phyloP scores from a whole-genome alignment of 30 jellyfish, hydroid and myxozoan species.

The Chironex yamaguchii region DNA sequence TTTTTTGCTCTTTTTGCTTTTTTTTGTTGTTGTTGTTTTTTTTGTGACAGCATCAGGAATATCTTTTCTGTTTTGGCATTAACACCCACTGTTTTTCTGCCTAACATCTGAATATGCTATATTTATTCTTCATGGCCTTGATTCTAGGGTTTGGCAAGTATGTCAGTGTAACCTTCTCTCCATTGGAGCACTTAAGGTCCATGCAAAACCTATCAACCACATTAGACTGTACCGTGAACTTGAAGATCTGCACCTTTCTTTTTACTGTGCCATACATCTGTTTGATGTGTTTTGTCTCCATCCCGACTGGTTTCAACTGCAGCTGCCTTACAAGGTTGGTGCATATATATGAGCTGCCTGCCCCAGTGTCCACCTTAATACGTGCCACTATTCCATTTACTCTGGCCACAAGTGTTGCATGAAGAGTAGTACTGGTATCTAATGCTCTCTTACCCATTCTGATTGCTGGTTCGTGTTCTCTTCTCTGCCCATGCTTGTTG shows the following conservation, averaged over 20 bases:
- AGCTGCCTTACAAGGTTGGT: slow-evolving; percentile 10
- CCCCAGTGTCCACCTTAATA: slow-evolving; percentile 7
- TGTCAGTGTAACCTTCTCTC: slow-evolving; percentile 28
- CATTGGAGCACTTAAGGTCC: slow-evolving; percentile 15
- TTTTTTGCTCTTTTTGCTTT: background rate
- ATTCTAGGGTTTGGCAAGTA: slow-evolving; percentile 48
- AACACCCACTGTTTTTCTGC: slow-evolving; percentile 38
- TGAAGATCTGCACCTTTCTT: background rate
- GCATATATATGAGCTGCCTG: slow-evolving; percentile 26
- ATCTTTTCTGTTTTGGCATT: slow-evolving; percentile 34
- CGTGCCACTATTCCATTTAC: background rate
- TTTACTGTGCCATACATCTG: slow-evolving; percentile 30
- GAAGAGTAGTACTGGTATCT: slow-evolving; percentile 15
- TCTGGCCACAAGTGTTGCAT: slow-evolving; percentile 14
- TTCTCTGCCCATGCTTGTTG: background rate
- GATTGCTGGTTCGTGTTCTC: background rate
- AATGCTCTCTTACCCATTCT: slow-evolving; percentile 9
- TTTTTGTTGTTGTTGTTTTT: slow-evolving; percentile 13
- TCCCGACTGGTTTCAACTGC: background rate
- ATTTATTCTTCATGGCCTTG: slow-evolving; percentile 17
- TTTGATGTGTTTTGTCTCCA: background rate
- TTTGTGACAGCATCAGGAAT: slow-evolving; percentile 45
- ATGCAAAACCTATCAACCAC: slow-evolving; percentile 15
- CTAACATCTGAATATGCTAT: background rate
- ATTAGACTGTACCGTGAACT: background rate